phyloP scores from a whole-genome alignment of 1,140 invertebrate genomes.

The Euwallacea similis region DNA sequence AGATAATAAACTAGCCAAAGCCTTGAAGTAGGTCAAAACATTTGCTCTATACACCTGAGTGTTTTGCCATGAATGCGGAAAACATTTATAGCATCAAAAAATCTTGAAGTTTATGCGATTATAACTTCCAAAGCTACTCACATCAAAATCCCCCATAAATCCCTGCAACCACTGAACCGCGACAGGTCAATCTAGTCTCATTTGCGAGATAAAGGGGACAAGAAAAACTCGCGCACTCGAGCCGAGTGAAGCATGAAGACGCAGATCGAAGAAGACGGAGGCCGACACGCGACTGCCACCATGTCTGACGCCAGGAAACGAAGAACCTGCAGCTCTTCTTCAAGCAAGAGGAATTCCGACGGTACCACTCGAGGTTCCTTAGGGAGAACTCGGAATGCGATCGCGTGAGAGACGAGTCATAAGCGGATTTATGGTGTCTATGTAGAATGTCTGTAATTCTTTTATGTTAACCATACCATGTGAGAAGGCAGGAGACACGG shows the following conservation, averaged over 20 bases:
- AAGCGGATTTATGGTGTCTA: slow-evolving; percentile 1
- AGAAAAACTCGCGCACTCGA: slow-evolving; percentile 6
- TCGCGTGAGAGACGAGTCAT: neutral
- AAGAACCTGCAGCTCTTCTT: slow-evolving; percentile 21
- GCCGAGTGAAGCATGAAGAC: slow-evolving; percentile 16
- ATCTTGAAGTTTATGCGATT: too few species aligned
- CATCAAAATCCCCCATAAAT: slow-evolving; percentile 1
- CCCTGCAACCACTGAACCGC: neutral
- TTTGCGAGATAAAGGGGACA: neutral
- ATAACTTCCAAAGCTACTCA: neutral
- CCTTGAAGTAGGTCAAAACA: too few species aligned
- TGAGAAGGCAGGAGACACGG: too few species aligned
- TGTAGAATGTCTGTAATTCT: neutral
- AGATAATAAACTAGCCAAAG: too few species aligned
- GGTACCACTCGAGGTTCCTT: slow-evolving; percentile 3
- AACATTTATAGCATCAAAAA: too few species aligned
- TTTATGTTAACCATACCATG: too few species aligned
- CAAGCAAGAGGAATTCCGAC: slow-evolving; percentile 1
- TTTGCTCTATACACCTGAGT: too few species aligned
- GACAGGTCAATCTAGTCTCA: neutral
- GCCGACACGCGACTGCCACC: slow-evolving; percentile 27
- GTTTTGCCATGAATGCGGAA: too few species aligned
- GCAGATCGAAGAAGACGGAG: slow-evolving; percentile 24
- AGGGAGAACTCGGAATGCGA: neutral
- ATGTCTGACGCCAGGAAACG: slow-evolving; percentile 9